Evolutionary conservation across 2,797 vertebrate species (phyloP), one percentile per base, ranked within the genome.

Genomic region (Adrianichthys oophorus): DNA sequence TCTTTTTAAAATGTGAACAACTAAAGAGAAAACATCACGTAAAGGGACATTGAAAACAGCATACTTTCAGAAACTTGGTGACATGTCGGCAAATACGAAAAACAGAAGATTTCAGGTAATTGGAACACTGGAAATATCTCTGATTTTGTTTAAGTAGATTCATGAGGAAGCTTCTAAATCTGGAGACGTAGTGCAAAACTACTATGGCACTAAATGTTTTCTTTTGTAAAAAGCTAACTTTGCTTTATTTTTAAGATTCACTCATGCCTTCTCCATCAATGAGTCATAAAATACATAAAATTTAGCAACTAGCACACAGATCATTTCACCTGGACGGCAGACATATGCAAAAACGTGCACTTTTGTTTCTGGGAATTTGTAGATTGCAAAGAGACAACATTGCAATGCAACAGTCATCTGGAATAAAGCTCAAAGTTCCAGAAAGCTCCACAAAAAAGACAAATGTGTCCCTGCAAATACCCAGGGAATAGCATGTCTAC

Each of bases 371-470:
- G 48, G 49, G 14, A 40, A 52, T 41, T 32, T 16, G n/a, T 32
- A 41, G 16, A 68, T 72, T 53, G 58, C 53, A 42, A 51, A 16
- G 21, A 26, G 13, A 53, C n/a, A 52, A 56, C 64, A 80, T 70
- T 44, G 55, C 41, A 54, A 26, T 44, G 52, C 68, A 80, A 59
- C 65, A 65, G 75, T 62, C 85, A 86, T 91, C 85, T 91, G 89
- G 88, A 87, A 83, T 83, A 85, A 72, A 83, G 60, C 68, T 79
- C 68, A 76, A 71, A 68, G 57, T 65, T 71, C 44, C 56, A 57
- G 70, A 58, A 68, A 60, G 61, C 62, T 46, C 77, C 57, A 83
- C 89, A 82, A 92, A 89, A 65, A 85, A 87, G 85, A 90, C 83
- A 51, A 74, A 90, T 80, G 82, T 67, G 63, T 84, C 76, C 80